Base-by-base conservation (phyloP, 2,888 invertebrate genomes). In the Orthosia cruda region DNA sequence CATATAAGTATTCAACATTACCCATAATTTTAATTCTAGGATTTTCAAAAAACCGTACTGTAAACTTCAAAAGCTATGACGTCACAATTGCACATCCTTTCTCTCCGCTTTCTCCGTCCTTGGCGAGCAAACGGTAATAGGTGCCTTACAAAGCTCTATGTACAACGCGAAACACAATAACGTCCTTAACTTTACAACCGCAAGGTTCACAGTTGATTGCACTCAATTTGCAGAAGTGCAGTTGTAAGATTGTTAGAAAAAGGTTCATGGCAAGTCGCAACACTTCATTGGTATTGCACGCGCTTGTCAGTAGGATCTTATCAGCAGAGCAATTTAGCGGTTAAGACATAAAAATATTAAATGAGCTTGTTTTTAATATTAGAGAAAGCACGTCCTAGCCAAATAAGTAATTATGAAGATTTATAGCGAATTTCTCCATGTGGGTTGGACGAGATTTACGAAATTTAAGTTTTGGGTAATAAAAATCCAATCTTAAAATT, bases 51-150 rank as follows among this genome's bases (percentile, higher is more conserved):
- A 88, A 87, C 85, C 79, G 76, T 74, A 83, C 81, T 70, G 79
- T 85, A 26, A 54, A 84, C 75, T 78, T 71, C 49, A 66, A 72
- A 84, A 70, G 57, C 72, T 68, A 85, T 94, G 93, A 94, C 92
- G 91, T 91, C 92, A 92, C 83, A 77, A 87, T 88, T 90, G 91
- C 91, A 92, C 91, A 93, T 95, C 95, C 95, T 95, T 95, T 95
- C 95, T 92, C 94, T 92, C 88, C 85, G 93, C 96, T 96, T 96
- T 96, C 96, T 93, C 96, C 91, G 94, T 95, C 96, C 96, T 96
- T 96, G 94, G 92, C 92, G 87, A 91, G 88, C 89, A 87, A 88
- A 89, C 90, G 89, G 88, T 89, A 90, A 89, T 88, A 89, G 84
- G 84, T 82, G 80, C 83, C 78, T 87, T 83, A 83, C 79, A 73